Conservation (phyloP, 2,113 vertebrate genomes). For the Mastomys coucha region DNA sequence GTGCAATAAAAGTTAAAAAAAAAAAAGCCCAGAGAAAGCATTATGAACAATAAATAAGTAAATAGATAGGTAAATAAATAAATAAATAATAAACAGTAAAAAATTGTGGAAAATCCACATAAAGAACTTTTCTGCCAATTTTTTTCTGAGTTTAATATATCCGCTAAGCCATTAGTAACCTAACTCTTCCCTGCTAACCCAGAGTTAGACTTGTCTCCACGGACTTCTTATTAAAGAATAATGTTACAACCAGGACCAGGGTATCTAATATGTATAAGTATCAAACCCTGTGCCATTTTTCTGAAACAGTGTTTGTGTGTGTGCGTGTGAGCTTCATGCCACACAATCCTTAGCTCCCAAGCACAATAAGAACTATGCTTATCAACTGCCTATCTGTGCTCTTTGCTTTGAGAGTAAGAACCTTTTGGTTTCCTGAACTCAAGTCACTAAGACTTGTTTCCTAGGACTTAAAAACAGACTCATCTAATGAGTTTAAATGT, state of each 20-base stretch:
- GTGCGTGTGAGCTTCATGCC: neutral
- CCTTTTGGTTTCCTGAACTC: conserved; percentile 35
- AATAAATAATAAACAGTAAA: neutral
- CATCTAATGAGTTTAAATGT: conserved; percentile 13
- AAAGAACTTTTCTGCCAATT: neutral
- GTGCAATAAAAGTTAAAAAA: too few species aligned
- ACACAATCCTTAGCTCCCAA: neutral
- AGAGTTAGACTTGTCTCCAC: neutral
- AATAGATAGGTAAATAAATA: too few species aligned
- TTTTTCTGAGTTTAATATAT: neutral
- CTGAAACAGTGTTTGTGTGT: neutral
- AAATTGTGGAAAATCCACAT: neutral
- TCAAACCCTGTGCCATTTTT: neutral
- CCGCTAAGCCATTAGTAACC: neutral
- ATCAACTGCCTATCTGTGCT: neutral
- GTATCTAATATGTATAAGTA: neutral
- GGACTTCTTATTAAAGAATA: neutral
- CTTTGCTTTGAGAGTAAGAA: neutral
- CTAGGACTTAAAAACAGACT: conserved; percentile 52
- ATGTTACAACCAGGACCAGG: neutral
- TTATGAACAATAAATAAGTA: neutral
- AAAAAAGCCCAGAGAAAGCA: neutral
- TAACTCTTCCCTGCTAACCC: neutral
- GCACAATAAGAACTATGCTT: neutral
- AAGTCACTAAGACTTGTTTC: conserved; percentile 51